Evolutionary conservation across 2,888 invertebrate species (phyloP), one percentile per base, ranked within the genome.

Genomic region (Idaea straminata): DNA sequence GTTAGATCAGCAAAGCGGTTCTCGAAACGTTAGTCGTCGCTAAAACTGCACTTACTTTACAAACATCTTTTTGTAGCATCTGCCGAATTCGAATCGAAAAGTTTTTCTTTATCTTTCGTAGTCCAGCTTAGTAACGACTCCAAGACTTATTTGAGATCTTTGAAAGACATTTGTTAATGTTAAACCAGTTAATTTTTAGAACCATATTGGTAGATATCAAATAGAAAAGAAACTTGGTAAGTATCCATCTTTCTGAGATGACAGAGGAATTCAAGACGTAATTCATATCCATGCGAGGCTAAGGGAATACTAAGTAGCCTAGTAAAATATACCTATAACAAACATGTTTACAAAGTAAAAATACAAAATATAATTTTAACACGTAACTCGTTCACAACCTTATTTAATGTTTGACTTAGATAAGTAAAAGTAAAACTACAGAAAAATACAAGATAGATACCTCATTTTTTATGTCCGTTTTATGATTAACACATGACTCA

Each of bases 21-120:
- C 25, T 25, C 25, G 64, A 72, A 75, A 72, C 72, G 72, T 75
- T 74, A 70, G 68, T 74, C 77, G 73, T 82, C 72, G 78, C 74
- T 65, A 76, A 69, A 64, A 77, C 75, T 79, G 77, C 79, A 79
- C 80, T 81, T 83, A 85, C 80, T 83, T 83, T 76, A 64, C 66
- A 68, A 79, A 77, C 76, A 75, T 80, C 77, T 81, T 83, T 84
- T 85, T 83, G 80, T 75, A 81, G 78, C 82, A 84, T 87, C 82
- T 85, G 84, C 83, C 82, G 85, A 87, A 88, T 86, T 80, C 79
- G 83, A 86, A 84, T 84, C 78, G 77, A 78, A 85, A 88, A 88
- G 77, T 86, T 87, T 85, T 82, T 84, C 84, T 88, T 85, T 87
- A 84, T 84, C 82, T 84, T 82, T 75, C 69, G 76, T 81, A 83